Base-by-base conservation (phyloP, 2,888 invertebrate species). In the Nomada ruficornis region DNA sequence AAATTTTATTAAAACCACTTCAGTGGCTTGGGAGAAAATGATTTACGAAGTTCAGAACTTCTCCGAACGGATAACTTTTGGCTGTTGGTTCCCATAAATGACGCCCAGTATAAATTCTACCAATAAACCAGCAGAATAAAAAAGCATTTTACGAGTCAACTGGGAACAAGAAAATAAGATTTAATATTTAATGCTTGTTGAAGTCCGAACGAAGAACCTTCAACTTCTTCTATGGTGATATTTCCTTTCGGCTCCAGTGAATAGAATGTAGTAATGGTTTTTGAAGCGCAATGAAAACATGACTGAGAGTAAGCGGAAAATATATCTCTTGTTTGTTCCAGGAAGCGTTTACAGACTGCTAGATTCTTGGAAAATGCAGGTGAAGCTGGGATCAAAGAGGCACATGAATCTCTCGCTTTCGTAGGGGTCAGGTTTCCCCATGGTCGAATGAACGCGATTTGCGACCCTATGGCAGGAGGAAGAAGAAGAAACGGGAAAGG, bases 371-470 rank as follows among this genome's bases (percentile, higher is more conserved):
- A 57, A 79, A 73, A 70, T 84, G 79, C 80, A 70, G 80, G 60
- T 63, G 75, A 74, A 79, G 69, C 47, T 42, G 18, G 70, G 79
- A 84, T 86, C 86, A 82, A 84, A 86, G 82, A 75, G 71, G 70
- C 63, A 60, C 74, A 69, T 55, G 82, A 80, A 84, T 80, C 84
- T 4, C 47, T 76, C 65, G 79, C 75, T 86, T 86, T 77, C 80
- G 36, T 5, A 82, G 73, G 67, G 76, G 84, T 82, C 84, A 84
- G 82, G 84, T 82, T 86, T 65, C 57, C 70, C 72, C 52, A 81
- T 74, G 76, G 73, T 76, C 79, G 83, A 82, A 72, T 47, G 72
- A 72, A 68, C 74, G 68, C 81, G 71, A 79, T 81, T 70, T 47
- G 50, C 68, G 52, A 55, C 29, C 55, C 55, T 64, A 13, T 15